Base-by-base conservation (phyloP, 2,797 vertebrate species). In the Lepus oiostolus region DNA sequence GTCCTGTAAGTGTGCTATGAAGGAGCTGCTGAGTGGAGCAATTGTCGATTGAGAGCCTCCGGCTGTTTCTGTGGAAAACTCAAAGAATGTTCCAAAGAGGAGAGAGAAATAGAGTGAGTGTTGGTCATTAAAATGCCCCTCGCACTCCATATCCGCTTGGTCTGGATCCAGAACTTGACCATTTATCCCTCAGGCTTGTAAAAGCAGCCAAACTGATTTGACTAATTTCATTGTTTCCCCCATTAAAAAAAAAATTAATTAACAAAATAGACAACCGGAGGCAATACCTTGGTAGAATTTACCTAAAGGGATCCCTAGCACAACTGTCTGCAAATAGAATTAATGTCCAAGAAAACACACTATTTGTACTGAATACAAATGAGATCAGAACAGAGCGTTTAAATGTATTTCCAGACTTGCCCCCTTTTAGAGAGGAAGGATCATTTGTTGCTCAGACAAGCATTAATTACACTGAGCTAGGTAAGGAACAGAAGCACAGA, bases 331-430 rank as follows among this genome's bases (percentile, higher is more conserved):
- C 68, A 94, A 91, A 93, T 22, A 91, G 38, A 95, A 96, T 95
- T 96, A 91, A 95, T 83, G 35, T 90, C 67, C 79, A 84, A 93
- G 88, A 35, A 92, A 91, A 86, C 50, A 52, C 47, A 62, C 50
- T 92, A 30, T 92, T 90, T 88, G 88, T 94, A 88, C 54, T 67
- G 79, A 93, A 92, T 95, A 83, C 62, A 91, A 88, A 95, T 79
- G 52, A 96, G 62, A 83, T 32, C 17, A 80, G 62, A 77, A 94
- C 54, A 85, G 62, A 95, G 71, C 63, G 83, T 79, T 75, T 86
- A 80, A 60, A 22, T 47, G 38, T 65, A 47, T 91, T 87, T 88
- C 75, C 14, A 63, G 28, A 35, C n/a, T 83, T 80, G 86, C 54
- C 58, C 19, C 35, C 32, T 76, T 94, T 82, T 35, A 17, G 87